Evolutionary conservation across 2,113 vertebrate species (phyloP), one percentile per base, ranked within the genome.

Genomic region (Porphyrio hochstetteri): DNA sequence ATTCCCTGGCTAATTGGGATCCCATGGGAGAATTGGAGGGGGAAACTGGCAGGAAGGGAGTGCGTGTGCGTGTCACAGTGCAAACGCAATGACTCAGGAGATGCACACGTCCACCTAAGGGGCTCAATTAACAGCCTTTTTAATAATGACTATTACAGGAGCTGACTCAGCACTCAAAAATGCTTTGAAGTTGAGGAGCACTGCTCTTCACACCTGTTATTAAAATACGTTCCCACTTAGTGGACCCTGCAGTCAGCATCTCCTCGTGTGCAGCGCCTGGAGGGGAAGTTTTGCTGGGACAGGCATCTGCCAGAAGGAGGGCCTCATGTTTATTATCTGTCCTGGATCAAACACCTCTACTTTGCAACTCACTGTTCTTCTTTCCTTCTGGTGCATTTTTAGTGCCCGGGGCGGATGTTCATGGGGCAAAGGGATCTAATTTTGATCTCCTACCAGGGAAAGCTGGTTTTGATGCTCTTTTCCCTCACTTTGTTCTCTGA

Each of bases 201-300:
- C 72, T 78, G 65, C 16, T 1, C 60, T 84, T 75, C 84, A 35
- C 65, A 71, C 75, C 83, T 95, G 86, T 91, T 68, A 95, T 93
- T 97, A 96, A 93, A 96, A 92, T 92, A 46, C 0, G 71, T 96
- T 94, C 88, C 82, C 72, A 13, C 90, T 97, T 96, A 97, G 92
- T 96, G 94, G 94, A 96, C 78, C 90, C 94, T 95, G 93, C 69
- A 95, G 86, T 93, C 89, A 95, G 80, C 95, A 88, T 44, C 85
- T 87, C 76, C 82, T 46, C 13, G 3, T 50, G 80, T 17, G 36
- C 82, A 59, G 85, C 16, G 27, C 89, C 85, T 5, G 7, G 64
- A 95, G 86, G 80, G 52, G 88, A 92, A 84, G 92, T 91, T 96
- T 90, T 96, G 91, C 92, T 86, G 14, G 38, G 86, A 60, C 74